A percentile compares a stretch with the other conserved stretches of the same genome.
These are phyloP conservation scores for Pimpla rufipes DNA, from an alignment of 2,888 invertebrate species.

Conservation along the genomic window DNA sequence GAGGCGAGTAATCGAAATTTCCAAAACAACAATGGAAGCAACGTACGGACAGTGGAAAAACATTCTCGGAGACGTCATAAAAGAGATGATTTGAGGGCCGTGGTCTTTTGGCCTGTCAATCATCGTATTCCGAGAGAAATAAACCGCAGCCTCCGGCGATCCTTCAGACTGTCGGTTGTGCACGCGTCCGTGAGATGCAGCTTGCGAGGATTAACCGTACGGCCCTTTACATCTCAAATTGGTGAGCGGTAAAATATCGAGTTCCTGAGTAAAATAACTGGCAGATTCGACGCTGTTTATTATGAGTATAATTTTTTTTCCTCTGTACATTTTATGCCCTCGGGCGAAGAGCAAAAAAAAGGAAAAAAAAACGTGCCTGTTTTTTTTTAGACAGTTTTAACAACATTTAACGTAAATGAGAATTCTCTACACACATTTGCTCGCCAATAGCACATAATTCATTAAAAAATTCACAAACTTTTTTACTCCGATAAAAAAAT, in stretches of 20 bases:
- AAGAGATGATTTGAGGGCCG: constrained; percentile 63
- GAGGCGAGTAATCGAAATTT: constrained; percentile 50
- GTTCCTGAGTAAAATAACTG: background rate
- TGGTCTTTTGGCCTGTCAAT: constrained; percentile 71
- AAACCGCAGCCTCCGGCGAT: constrained; percentile 65
- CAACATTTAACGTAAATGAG: too few species aligned
- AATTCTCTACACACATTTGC: too few species aligned
- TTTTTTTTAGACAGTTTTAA: too few species aligned
- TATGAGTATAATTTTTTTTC: too few species aligned
- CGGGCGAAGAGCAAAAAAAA: too few species aligned
- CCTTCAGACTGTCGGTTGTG: constrained; percentile 65
- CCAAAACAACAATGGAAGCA: constrained; percentile 57
- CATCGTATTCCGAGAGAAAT: constrained; percentile 69
- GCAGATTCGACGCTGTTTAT: constrained; percentile 4
- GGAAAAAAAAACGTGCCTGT: too few species aligned
- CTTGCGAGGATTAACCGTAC: constrained; percentile 67
- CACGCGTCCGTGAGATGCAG: constrained; percentile 46
- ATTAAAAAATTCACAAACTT: too few species aligned
- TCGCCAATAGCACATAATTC: too few species aligned
- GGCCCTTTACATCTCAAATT: constrained; percentile 9
- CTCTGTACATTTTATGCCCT: too few species aligned
- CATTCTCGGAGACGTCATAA: constrained; percentile 58
- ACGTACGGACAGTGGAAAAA: constrained; percentile 52
- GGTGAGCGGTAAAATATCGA: constrained; percentile 17
- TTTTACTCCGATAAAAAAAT: too few species aligned